A percentile compares a stretch with the other conserved stretches of the same genome.
Evolutionary conservation across 1,140 invertebrate species (phyloP).

Genomic region (Lordiphosa mommai): DNA sequence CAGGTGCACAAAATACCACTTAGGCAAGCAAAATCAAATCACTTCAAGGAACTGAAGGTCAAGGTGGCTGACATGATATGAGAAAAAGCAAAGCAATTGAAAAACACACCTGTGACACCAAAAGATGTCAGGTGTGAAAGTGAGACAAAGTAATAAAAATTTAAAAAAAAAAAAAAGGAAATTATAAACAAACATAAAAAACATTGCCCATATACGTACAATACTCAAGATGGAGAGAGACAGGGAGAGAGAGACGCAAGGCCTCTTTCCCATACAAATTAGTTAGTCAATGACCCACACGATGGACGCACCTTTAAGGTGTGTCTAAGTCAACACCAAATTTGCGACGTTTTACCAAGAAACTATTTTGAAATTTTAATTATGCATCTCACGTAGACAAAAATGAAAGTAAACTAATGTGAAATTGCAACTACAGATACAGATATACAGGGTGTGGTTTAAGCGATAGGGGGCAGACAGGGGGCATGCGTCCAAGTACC

Average conservation of each 20-base stretch:
- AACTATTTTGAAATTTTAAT: constrained; percentile 70
- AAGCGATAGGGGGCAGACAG: neutral
- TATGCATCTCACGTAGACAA: constrained; percentile 68
- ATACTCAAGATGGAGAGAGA: neutral
- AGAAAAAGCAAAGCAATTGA: constrained; percentile 14
- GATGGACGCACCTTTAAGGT: constrained; percentile 41
- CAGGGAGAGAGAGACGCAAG: neutral
- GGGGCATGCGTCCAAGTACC: neutral
- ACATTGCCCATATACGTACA: constrained; percentile 21
- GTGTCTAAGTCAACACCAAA: constrained; percentile 24
- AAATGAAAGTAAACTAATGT: constrained; percentile 73
- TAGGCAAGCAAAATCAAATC: constrained; percentile 22
- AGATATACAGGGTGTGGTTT: constrained; percentile 1
- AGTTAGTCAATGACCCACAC: constrained; percentile 18
- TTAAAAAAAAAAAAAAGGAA: constrained; percentile 41
- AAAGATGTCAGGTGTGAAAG: constrained; percentile 37
- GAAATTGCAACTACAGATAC: constrained; percentile 45
- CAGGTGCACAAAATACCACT: constrained; percentile 6
- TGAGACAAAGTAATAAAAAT: constrained; percentile 11
- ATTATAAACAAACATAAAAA: constrained; percentile 48
- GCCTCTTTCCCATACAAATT: constrained; percentile 37
- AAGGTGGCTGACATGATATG: constrained; percentile 41
- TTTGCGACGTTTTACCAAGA: constrained; percentile 52
- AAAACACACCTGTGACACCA: constrained; percentile 50
- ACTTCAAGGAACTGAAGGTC: constrained; percentile 59